Evolutionary conservation across 2,797 vertebrate species (phyloP).

Genomic region (Moxostoma hubbsi): DNA sequence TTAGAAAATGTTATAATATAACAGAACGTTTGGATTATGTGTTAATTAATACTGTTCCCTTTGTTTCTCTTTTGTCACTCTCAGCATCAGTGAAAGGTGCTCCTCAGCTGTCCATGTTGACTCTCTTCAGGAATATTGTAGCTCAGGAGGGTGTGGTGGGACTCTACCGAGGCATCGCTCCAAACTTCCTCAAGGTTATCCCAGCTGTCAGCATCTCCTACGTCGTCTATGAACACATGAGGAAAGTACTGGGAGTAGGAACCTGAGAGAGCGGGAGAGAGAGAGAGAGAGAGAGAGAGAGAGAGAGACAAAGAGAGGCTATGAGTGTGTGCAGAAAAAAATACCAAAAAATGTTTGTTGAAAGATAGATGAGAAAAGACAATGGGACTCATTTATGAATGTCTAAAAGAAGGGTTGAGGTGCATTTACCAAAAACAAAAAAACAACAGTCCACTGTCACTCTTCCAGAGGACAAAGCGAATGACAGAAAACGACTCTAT

Average conservation of each 20-base stretch:
- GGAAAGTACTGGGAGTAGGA: constrained; percentile 85
- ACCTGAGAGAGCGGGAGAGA: constrained; percentile 23
- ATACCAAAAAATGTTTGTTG: background rate
- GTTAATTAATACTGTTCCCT: background rate
- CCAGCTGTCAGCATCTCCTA: constrained; percentile 98
- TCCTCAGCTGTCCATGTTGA: constrained; percentile 87
- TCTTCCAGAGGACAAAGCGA: background rate
- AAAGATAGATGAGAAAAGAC: background rate
- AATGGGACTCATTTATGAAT: constrained; percentile 16
- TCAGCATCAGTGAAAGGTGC: constrained; percentile 84
- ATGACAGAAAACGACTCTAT: background rate
- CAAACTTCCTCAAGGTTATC: constrained; percentile 98
- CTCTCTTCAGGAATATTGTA: constrained; percentile 85
- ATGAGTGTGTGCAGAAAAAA: background rate
- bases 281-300: background rate
- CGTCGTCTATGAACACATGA: constrained; percentile 94
- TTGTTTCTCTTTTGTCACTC: constrained; percentile 14
- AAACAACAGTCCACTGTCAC: background rate
- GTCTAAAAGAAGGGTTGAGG: background rate
- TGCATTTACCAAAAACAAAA: background rate
- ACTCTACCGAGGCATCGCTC: constrained; percentile 94
- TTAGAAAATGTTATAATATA: too few species aligned
- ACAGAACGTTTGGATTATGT: too few species aligned
- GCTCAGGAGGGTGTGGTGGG: constrained; percentile 88
- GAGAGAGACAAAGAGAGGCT: too few species aligned